Base-by-base conservation (phyloP, 2,113 vertebrate genomes). In the Epinephelus fuscoguttatus region DNA sequence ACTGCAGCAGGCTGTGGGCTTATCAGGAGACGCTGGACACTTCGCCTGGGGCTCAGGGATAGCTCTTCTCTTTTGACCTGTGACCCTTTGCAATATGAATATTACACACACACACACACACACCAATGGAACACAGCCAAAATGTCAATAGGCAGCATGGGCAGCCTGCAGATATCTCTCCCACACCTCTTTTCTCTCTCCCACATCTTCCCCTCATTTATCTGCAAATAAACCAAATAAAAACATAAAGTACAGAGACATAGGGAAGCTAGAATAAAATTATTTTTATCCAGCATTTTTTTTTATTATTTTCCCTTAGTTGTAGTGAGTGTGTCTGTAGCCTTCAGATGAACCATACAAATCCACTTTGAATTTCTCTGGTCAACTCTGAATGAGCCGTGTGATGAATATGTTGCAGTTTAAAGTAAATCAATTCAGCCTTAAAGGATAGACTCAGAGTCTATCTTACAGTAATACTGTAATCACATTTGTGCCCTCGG, bases 1-100 rank as follows among this genome's bases (percentile, higher is more conserved):
- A 70, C 50, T 42, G 62, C 76, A 55, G 76, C 49, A 0, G 66
- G 60, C 72, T 73, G 60, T 2, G 47, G 64, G 79, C 80, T 89
- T 82, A 85, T 89, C 80, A 66, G 68, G 56, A 77, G n/a, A 64
- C 12, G 62, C 17, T 80, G 62, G 80, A 80, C 80, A 82, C 76
- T 80, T 74, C 0, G 83, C 84, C 69, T 33, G 45, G 45, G 80
- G 83, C 73, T 83, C 68, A 62, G 62, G 67, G 45, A 86, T 61
- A 63, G 63, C 57, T 73, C 49, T 81, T 83, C 47, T 45, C 42
- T 74, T 64, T 78, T 81, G 84, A 83, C 76, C 87, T 81, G 8
- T 78, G 64, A 84, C 72, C 77, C 68, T 78, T 66, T 21, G 61
- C 63, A 52, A 64, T 70, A 53, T 57, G 47, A 56, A 72, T 56